Conservation (phyloP, 2,888 invertebrate genomes). For the Pardosa pseudoannulata region DNA sequence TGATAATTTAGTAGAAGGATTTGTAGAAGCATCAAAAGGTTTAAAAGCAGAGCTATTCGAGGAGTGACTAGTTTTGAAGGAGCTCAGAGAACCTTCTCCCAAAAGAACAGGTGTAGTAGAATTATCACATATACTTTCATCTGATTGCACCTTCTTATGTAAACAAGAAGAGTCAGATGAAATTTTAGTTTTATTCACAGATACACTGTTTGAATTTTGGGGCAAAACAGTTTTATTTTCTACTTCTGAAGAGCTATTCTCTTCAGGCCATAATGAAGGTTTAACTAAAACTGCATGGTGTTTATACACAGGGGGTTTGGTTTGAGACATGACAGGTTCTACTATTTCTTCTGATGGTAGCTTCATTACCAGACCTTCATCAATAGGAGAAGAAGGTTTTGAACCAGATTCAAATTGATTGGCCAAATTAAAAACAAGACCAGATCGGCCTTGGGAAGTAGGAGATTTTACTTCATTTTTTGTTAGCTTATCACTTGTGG, state of each 20-base stretch:
- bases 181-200: conserved; percentile 23
- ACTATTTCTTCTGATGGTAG: conserved; percentile 77
- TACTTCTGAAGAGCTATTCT: conserved; percentile 26
- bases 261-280: conserved; percentile 74
- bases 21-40: conserved; percentile 31
- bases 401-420: conserved; percentile 80
- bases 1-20: not conserved
- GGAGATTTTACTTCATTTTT: conserved; percentile 64
- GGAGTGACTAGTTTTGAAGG: conserved; percentile 61
- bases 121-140: conserved; percentile 33
- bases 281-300: conserved; percentile 78
- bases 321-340: conserved; percentile 77
- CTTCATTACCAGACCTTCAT: conserved; percentile 76
- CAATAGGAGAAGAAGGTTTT: conserved; percentile 75
- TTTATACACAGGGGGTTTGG: conserved; percentile 75
- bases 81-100: conserved; percentile 15
- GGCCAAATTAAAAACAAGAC: conserved; percentile 81
- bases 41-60: conserved; percentile 32
- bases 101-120: conserved; percentile 19
- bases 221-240: not conserved
- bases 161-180: conserved; percentile 16
- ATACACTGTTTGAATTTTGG: not conserved
- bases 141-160: conserved; percentile 16
- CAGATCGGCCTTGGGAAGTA: conserved; percentile 72
- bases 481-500: conserved; percentile 37